These are phyloP conservation scores for Rattus rattus DNA, from an alignment of 2,113 vertebrate genomes.

Conservation along the genomic window DNA sequence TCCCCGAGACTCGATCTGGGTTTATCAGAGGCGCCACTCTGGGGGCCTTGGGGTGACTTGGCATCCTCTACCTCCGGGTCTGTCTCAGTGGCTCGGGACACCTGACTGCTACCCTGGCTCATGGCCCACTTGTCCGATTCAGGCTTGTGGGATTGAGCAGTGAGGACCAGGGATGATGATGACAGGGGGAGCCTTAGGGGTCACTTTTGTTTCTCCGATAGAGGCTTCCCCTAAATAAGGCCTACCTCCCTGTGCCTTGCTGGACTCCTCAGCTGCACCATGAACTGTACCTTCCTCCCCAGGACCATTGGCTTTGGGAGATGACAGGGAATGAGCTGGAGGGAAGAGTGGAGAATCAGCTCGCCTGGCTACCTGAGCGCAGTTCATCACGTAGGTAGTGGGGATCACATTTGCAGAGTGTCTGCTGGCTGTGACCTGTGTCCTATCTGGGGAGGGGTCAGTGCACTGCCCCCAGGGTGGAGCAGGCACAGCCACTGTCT, in stretches of 20 bases:
- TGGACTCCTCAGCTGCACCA: neutral
- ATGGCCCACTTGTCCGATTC: neutral
- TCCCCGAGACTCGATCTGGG: neutral
- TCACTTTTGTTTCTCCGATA: neutral
- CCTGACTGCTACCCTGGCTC: slow-evolving; percentile 35
- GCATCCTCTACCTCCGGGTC: slow-evolving; percentile 27
- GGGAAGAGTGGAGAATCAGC: neutral
- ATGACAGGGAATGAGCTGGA: neutral
- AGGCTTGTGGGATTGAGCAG: neutral
- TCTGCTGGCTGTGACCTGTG: neutral
- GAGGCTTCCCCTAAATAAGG: neutral
- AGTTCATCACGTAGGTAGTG: too few species aligned
- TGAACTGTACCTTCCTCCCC: too few species aligned
- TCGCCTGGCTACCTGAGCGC: neutral
- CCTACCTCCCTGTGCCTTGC: neutral
- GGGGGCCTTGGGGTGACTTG: slow-evolving; percentile 30
- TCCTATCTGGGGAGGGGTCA: neutral
- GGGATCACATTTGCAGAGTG: too few species aligned
- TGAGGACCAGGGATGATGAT: neutral
- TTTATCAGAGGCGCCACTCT: slow-evolving; percentile 64
- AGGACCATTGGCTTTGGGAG: neutral
- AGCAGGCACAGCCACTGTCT: neutral
- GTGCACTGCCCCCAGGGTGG: neutral
- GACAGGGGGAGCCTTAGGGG: neutral
- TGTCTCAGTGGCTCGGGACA: neutral